phyloP scores from a whole-genome alignment of 2,113 vertebrate genomes.

The Catharus minimus region DNA sequence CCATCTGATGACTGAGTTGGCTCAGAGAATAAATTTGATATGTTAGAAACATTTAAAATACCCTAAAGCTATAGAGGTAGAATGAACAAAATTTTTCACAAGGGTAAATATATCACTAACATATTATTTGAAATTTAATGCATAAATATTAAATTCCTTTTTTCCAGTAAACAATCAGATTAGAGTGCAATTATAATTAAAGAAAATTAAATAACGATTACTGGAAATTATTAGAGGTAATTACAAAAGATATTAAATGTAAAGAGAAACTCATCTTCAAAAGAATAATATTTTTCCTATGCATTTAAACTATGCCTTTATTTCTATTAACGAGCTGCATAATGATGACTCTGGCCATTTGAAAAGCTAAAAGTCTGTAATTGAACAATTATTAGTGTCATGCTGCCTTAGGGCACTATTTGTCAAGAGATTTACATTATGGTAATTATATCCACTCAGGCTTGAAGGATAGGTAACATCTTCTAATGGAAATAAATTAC shows the following conservation, averaged over 20 bases:
- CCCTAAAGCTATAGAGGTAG: background rate
- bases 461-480: constrained; percentile 85
- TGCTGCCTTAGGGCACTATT: constrained; percentile 77
- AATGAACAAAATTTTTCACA: background rate
- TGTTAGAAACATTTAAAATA: background rate
- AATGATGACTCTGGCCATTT: constrained; percentile 72
- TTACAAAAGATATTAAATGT: constrained; percentile 60
- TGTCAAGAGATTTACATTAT: constrained; percentile 81
- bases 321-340: constrained; percentile 66
- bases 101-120: background rate
- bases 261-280: constrained; percentile 59
- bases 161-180: constrained; percentile 52
- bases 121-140: background rate
- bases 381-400: constrained; percentile 80
- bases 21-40: background rate
- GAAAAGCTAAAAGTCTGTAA: constrained; percentile 77
- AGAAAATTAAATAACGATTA: constrained; percentile 50
- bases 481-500: constrained; percentile 77
- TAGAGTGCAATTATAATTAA: constrained; percentile 50
- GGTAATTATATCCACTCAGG: constrained; percentile 79
- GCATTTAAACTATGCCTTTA: constrained; percentile 58
- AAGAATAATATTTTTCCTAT: constrained; percentile 64
- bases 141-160: background rate
- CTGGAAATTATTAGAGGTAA: constrained; percentile 56
- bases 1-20: background rate